A percentile compares a stretch with the other conserved stretches of the same genome.
Evolutionary conservation across 1,140 invertebrate genomes (phyloP).

Genomic region (Rhyacophila brunnea): DNA sequence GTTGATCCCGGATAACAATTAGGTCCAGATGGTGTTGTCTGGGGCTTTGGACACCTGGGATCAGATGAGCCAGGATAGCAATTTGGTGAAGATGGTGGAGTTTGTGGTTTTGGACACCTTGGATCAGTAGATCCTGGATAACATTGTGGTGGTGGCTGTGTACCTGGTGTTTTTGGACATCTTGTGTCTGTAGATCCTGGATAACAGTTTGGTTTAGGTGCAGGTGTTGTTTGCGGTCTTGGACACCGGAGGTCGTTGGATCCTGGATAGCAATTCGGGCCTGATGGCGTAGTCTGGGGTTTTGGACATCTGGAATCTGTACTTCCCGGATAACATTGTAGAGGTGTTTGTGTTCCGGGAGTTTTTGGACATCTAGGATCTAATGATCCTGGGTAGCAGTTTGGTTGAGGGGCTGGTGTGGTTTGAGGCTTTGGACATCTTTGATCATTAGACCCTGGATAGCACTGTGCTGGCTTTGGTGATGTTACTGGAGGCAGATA

Average conservation of each 20-base stretch:
- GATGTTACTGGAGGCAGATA: constrained; percentile 14
- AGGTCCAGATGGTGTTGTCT: background rate
- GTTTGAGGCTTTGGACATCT: constrained; percentile 39
- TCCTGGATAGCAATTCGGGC: constrained; percentile 43
- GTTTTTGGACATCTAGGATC: constrained; percentile 44
- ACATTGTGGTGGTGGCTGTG: constrained; percentile 28
- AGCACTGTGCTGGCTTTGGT: constrained; percentile 36
- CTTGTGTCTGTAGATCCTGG: constrained; percentile 45
- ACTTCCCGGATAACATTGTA: constrained; percentile 26
- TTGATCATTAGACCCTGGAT: constrained; percentile 45
- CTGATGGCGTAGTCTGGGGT: constrained; percentile 19
- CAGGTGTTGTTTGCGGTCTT: constrained; percentile 28
- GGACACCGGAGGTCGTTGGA: constrained; percentile 45
- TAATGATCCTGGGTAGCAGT: constrained; percentile 43
- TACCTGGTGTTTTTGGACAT: constrained; percentile 38
- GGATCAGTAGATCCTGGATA: constrained; percentile 42
- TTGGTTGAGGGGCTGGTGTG: constrained; percentile 20
- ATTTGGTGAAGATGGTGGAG: constrained; percentile 20
- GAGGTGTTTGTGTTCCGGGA: constrained; percentile 21
- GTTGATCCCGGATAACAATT: constrained; percentile 42
- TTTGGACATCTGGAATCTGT: constrained; percentile 48
- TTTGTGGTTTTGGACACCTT: constrained; percentile 38
- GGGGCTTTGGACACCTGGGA: constrained; percentile 37
- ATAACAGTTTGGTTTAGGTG: constrained; percentile 38
- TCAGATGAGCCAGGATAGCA: constrained; percentile 42